These are phyloP conservation scores for Bujurquina vittata DNA, from an alignment of 2,113 vertebrate genomes.

Conservation along the genomic window DNA sequence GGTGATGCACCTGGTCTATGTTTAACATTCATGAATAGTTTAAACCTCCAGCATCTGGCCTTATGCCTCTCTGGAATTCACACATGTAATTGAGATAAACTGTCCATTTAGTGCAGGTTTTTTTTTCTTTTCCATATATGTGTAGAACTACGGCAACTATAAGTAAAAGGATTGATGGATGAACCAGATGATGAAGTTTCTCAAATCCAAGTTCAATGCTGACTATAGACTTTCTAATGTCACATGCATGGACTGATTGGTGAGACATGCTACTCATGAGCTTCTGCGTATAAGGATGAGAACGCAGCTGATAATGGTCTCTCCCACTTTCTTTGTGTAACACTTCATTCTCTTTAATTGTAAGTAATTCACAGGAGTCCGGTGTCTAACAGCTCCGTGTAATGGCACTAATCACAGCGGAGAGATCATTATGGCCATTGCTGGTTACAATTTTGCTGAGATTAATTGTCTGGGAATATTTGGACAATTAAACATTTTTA, in stretches of 20 bases:
- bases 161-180: neutral
- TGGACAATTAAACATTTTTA: neutral
- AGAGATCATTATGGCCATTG: neutral
- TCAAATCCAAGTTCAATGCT: neutral
- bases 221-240: neutral
- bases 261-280: neutral
- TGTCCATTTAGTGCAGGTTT: neutral
- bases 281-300: neutral
- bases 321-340: neutral
- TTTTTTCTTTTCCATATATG: accelerated
- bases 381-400: neutral
- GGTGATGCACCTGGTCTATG: slow-evolving; percentile 73
- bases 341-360: neutral
- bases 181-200: neutral
- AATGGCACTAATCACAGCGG: slow-evolving; percentile 18
- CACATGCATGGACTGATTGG: neutral
- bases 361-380: slow-evolving; percentile 9
- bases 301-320: neutral
- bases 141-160: neutral
- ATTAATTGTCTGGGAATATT: neutral
- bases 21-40: slow-evolving; percentile 78
- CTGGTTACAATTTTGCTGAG: slow-evolving; percentile 1
- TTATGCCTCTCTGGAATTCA: slow-evolving; percentile 13
- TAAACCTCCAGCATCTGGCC: slow-evolving; percentile 58
- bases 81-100: neutral